A percentile compares a stretch with the other conserved stretches of the same genome.
Evolutionary conservation across 2,113 vertebrate genomes (phyloP).

Genomic region (Regulus satrapa): DNA sequence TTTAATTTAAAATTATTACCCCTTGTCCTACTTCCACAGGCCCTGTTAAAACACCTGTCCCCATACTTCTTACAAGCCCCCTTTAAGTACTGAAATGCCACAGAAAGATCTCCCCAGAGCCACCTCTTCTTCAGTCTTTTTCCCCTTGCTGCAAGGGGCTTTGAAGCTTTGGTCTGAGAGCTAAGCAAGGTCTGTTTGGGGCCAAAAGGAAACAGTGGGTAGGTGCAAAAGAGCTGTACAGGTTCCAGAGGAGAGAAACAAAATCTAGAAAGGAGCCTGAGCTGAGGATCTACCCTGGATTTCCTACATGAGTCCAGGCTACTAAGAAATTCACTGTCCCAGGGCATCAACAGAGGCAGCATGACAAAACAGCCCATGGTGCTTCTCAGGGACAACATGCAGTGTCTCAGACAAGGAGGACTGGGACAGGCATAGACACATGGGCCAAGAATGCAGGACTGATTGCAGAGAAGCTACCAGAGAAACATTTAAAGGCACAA

Average conservation of each 20-base stretch:
- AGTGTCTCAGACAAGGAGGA: neutral
- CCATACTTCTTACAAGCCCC: neutral
- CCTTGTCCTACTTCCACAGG: neutral
- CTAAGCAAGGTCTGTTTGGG: too few species aligned
- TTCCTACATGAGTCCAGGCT: neutral
- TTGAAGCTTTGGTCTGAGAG: fast-evolving
- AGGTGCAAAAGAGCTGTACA: too few species aligned
- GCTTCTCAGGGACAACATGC: neutral
- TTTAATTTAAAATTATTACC: neutral
- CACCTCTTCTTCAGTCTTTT: neutral
- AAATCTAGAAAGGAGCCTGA: neutral
- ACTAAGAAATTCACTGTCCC: neutral
- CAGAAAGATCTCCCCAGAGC: neutral
- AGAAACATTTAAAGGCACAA: neutral
- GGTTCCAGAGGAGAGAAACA: neutral
- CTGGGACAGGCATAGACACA: neutral
- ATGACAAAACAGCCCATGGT: fast-evolving
- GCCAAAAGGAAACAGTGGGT: neutral
- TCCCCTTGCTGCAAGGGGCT: too few species aligned
- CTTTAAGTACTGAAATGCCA: neutral
- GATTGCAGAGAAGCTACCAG: fast-evolving
- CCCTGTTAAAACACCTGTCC: neutral
- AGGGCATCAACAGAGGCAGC: neutral
- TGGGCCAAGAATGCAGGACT: neutral
- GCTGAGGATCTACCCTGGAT: neutral